A percentile compares a stretch with the other conserved stretches of the same genome.
Evolutionary conservation across 2,797 vertebrate species (phyloP).

Genomic region (Acropternis orthonyx): DNA sequence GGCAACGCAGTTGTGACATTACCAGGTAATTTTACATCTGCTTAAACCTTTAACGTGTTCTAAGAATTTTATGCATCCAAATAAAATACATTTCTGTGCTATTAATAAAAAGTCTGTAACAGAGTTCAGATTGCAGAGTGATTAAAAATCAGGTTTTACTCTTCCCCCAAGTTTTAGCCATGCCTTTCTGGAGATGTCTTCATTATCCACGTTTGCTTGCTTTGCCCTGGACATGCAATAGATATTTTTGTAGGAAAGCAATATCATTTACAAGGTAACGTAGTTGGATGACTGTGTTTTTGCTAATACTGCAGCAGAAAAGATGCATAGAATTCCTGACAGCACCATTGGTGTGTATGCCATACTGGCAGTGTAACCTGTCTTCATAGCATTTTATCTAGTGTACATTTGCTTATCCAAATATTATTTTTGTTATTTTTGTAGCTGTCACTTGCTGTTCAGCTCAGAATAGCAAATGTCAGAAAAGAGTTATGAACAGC

Average conservation of each 20-base stretch:
- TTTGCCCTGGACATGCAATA: not conserved
- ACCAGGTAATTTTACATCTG: not conserved
- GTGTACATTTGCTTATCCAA: not conserved
- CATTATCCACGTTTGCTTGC: not conserved
- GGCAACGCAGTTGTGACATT: not conserved
- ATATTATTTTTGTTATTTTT: not conserved
- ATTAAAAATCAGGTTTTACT: not conserved
- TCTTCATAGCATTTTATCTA: not conserved
- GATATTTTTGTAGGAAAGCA: not conserved
- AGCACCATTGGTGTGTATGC: accelerated
- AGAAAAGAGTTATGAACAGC: not conserved
- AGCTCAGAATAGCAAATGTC: not conserved
- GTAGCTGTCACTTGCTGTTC: not conserved
- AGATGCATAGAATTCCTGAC: not conserved
- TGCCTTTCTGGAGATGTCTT: not conserved
- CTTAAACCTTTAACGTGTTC: not conserved
- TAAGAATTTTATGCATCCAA: not conserved
- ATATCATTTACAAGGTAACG: not conserved
- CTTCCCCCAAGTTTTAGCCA: not conserved
- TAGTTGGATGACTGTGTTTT: not conserved
- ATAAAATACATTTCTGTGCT: not conserved
- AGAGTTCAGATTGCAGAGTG: not conserved
- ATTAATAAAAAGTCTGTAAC: not conserved
- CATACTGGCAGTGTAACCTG: not conserved
- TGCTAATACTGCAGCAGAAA: not conserved